phyloP scores from a whole-genome alignment of 2,113 vertebrate genomes.

The Peromyscus leucopus region DNA sequence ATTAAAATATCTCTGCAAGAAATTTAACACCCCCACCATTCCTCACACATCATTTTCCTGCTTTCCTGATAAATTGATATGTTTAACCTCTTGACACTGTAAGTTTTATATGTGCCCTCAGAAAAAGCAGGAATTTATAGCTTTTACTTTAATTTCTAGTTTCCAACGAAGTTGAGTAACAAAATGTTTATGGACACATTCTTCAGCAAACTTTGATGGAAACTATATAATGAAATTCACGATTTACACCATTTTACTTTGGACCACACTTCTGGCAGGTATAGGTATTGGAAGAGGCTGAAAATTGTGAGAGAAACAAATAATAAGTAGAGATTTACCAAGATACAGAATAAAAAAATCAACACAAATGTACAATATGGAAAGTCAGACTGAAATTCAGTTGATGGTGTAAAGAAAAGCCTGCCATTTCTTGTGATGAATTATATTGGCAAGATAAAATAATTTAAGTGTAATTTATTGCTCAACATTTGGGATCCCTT shows the following conservation, averaged over 20 bases:
- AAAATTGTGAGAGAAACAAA: conserved; percentile 1
- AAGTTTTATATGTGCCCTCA: conserved; percentile 2
- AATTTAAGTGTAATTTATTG: conserved; percentile 60
- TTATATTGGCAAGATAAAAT: conserved; percentile 45
- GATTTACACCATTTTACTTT: conserved; percentile 54
- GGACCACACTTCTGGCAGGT: not conserved
- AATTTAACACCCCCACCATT: not conserved
- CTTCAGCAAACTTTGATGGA: conserved; percentile 37
- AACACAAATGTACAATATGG: not conserved
- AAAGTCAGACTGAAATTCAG: conserved; percentile 38
- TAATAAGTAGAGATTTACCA: conserved; percentile 22
- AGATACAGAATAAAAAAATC: not conserved
- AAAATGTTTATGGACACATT: conserved; percentile 45
- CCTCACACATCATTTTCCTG: not conserved
- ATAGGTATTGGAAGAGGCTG: not conserved
- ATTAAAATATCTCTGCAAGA: conserved; percentile 3
- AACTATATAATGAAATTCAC: conserved; percentile 47
- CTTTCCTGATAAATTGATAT: not conserved
- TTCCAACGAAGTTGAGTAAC: conserved; percentile 38
- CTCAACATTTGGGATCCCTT: not conserved
- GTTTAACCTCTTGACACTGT: not conserved
- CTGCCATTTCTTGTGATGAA: not conserved
- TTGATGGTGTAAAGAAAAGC: not conserved
- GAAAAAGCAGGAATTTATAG: not conserved
- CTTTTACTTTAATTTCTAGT: conserved; percentile 66